Percentiles rank a stretch among this genome's conserved stretches.
These are phyloP conservation scores for Notoglanidium macrostoma DNA, from an alignment of 2,797 vertebrate genomes.

Conservation along the genomic window DNA sequence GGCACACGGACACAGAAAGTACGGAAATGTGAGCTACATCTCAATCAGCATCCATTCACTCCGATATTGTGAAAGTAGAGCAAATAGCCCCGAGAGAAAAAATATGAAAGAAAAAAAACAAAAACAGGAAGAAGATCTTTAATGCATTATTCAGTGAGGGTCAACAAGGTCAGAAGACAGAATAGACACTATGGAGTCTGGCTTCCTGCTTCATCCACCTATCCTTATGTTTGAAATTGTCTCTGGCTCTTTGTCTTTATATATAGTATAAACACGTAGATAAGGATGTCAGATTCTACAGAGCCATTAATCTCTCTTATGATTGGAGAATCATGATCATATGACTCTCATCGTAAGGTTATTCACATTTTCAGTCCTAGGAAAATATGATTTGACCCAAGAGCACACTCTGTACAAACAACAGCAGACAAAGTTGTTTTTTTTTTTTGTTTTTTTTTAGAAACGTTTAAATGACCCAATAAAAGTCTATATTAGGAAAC, in stretches of 20 bases:
- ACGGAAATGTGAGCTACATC: conserved; percentile 45
- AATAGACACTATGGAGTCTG: not conserved
- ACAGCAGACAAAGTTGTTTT: not conserved
- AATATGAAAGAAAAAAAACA: not conserved
- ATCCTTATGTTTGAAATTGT: not conserved
- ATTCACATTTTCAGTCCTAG: not conserved
- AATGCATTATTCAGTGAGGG: conserved; percentile 19
- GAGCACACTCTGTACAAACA: not conserved
- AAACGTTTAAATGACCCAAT: not conserved
- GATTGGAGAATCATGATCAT: not conserved
- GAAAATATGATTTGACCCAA: not conserved
- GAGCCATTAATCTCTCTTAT: conserved; percentile 14
- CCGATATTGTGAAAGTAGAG: conserved; percentile 42
- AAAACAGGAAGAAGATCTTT: not conserved
- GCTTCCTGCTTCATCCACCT: not conserved
- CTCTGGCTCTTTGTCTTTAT: not conserved
- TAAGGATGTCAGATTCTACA: conserved; percentile 8
- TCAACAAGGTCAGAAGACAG: conserved; percentile 28
- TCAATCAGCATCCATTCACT: conserved; percentile 45
- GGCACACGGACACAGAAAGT: conserved; percentile 49
- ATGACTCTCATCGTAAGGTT: not conserved
- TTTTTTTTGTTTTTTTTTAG: too few species aligned
- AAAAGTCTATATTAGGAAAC: not conserved
- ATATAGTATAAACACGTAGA: not conserved
- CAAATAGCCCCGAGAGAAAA: conserved; percentile 1